Base-by-base conservation (phyloP, 1,140 invertebrate genomes). In the Maniola jurtina region DNA sequence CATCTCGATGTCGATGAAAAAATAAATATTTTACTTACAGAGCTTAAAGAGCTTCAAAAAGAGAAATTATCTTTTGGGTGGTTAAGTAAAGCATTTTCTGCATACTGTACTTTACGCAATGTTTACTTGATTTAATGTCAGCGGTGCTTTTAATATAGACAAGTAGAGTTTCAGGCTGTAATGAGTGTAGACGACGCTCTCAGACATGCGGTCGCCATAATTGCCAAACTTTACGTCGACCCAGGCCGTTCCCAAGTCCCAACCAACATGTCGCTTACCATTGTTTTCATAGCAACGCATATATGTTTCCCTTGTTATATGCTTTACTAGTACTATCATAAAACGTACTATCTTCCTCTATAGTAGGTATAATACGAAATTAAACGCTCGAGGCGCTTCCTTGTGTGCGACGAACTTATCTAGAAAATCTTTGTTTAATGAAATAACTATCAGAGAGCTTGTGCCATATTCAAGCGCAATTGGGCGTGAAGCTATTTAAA, bases 401-500 rank as follows among this genome's bases (percentile, higher is more conserved):
- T 64, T 59, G 68, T 47, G 55, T 70, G 71, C 73, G 64, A 42
- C 15, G 66, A 81, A 81, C 75, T 86, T 77, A 76, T 75, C 75
- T 76, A 72, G 72, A 57, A 80, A 82, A 86, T 85, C 82, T 83
- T 84, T 86, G 81, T 84, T 83, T 84, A 87, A 87, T 88, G 81
- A 89, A 84, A 86, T 88, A 88, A 88, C 86, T 90, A 88, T 83
- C 71, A 78, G 68, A 76, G 77, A 80, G 80, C 76, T 80, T 75
- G 73, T 73, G 82, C 77, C 81, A 80, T 84, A 90, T 90, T 90
- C 86, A 90, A 83, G 85, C 69, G 86, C 84, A 90, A 90, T 89
- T 90, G 86, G 79, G 88, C 81, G 87, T 90, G 80, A 89, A 90
- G 88, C 86, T 88, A 90, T 90, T 90, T 88, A 88, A 90, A 90